phyloP scores from a whole-genome alignment of 1,140 invertebrate species.

The Lepidurus packardi region DNA sequence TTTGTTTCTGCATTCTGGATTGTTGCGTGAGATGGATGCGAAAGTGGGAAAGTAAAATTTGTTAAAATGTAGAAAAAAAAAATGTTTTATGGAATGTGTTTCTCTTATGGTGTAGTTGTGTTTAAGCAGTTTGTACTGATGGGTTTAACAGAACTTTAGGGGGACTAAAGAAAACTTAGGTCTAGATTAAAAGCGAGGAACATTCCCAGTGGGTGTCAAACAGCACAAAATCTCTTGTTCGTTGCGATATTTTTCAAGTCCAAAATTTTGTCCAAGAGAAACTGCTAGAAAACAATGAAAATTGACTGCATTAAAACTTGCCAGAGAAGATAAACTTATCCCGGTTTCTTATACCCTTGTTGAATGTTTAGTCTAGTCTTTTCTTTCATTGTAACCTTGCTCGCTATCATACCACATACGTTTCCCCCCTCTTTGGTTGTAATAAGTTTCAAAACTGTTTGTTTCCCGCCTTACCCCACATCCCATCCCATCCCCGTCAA shows the following conservation, averaged over 20 bases:
- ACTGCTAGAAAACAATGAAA: background rate
- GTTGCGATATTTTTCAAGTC: slow-evolving; percentile 2
- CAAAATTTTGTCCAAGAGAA: background rate
- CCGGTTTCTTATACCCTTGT: slow-evolving; percentile 9
- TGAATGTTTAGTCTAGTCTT: slow-evolving; percentile 17
- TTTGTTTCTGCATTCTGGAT: background rate
- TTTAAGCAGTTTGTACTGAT: background rate
- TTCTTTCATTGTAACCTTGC: slow-evolving; percentile 9
- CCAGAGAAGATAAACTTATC: background rate
- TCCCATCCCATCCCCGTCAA: background rate
- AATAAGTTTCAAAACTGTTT: background rate
- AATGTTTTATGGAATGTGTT: background rate
- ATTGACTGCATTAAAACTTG: background rate
- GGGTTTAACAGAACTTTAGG: background rate
- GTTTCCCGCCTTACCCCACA: background rate
- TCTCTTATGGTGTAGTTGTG: background rate
- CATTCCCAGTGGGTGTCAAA: slow-evolving; percentile 5
- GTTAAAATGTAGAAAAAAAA: too few relatives aligned
- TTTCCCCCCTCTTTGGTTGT: background rate
- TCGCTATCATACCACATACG: background rate
- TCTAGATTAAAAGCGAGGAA: background rate
- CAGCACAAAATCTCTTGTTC: slow-evolving; percentile 15
- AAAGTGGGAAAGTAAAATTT: background rate
- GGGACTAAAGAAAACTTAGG: background rate
- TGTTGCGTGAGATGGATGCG: background rate